Conservation (phyloP, 64 coral and sea anemone species). For the Montipora capricornis region DNA sequence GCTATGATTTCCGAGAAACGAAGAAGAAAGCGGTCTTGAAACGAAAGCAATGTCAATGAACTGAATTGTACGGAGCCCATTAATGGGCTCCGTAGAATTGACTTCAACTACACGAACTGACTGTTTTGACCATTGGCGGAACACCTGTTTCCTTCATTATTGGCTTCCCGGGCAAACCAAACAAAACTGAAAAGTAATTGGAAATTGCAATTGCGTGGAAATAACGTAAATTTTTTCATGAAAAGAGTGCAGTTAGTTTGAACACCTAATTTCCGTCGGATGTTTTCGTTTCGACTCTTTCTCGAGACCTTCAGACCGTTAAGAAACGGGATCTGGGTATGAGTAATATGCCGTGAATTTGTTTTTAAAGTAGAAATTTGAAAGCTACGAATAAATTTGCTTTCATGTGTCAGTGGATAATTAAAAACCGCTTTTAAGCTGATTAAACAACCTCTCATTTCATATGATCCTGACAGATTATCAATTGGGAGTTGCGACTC, state of each 20-base stretch:
- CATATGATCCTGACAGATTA: not conserved
- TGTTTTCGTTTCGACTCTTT: not conserved
- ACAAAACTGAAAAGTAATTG: not conserved
- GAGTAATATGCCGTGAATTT: not conserved
- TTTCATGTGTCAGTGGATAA: not conserved
- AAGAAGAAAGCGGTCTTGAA: too few relatives aligned
- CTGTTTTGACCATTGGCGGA: not conserved
- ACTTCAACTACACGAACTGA: not conserved
- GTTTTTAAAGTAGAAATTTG: not conserved
- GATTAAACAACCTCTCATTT: constrained; percentile 15
- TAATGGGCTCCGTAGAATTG: not conserved
- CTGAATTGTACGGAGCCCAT: too few relatives aligned
- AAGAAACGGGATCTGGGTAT: not conserved
- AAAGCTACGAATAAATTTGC: not conserved
- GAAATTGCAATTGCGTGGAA: too few relatives aligned
- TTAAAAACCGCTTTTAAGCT: not conserved
- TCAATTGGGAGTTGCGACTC: not conserved
- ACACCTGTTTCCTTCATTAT: not conserved
- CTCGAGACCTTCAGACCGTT: not conserved
- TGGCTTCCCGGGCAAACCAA: not conserved
- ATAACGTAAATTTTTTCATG: too few relatives aligned
- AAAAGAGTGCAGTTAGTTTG: not conserved
- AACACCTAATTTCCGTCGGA: not conserved
- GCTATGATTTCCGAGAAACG: not conserved
- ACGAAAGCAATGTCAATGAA: too few relatives aligned